Evolutionary conservation across 2,888 invertebrate genomes (phyloP).

Genomic region (Macropis europaea): DNA sequence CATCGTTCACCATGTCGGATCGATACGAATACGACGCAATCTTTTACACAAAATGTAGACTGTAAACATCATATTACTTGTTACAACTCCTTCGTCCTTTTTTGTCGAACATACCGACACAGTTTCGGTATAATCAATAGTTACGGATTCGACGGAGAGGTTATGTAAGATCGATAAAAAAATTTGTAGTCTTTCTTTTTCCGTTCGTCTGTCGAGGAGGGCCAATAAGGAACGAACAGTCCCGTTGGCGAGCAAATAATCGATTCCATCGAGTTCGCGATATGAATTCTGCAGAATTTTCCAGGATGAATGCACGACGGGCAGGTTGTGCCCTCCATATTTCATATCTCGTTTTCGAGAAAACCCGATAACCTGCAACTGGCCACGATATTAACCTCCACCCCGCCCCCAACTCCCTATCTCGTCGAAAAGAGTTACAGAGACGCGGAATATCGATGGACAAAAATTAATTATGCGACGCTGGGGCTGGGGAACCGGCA

Average conservation of each 20-base stretch:
- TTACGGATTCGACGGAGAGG: too few relatives aligned
- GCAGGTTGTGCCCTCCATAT: constrained; percentile 22
- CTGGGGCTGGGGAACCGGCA: constrained; percentile 11
- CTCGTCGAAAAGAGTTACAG: constrained; percentile 32
- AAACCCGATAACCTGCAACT: constrained; percentile 36
- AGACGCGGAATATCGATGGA: constrained; percentile 53
- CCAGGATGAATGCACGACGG: not conserved
- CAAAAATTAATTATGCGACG: constrained; percentile 54
- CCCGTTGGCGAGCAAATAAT: too few relatives aligned
- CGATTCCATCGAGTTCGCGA: not conserved
- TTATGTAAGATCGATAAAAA: too few relatives aligned
- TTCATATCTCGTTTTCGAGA: constrained; percentile 33
- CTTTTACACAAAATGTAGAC: too few relatives aligned
- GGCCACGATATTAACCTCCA: constrained; percentile 38
- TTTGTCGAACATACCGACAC: too few relatives aligned
- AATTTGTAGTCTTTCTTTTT: too few relatives aligned
- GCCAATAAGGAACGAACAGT: too few relatives aligned
- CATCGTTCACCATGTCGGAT: constrained; percentile 9
- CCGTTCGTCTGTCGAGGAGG: too few relatives aligned
- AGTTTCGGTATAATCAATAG: too few relatives aligned
- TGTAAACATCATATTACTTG: too few relatives aligned
- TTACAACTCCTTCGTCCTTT: too few relatives aligned
- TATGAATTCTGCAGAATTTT: not conserved
- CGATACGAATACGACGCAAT: too few relatives aligned
- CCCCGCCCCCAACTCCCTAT: not conserved